Evolutionary conservation across 2,888 invertebrate genomes (phyloP).

Genomic region (Cancer borealis): DNA sequence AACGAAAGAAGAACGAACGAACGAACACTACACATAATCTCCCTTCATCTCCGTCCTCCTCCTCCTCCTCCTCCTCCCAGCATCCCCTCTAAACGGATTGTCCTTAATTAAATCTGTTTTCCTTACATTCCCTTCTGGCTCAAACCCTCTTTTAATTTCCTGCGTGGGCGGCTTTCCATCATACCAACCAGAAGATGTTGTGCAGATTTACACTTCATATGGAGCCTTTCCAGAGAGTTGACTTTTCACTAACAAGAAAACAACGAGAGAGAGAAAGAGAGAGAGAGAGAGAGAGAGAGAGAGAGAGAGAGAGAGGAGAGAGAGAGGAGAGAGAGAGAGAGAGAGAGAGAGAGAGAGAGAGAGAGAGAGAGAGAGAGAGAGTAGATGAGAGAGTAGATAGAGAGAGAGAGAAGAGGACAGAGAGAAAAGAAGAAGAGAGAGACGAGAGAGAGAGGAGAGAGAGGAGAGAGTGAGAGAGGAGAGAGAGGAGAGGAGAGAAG

Average conservation of each 20-base stretch:
- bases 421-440: too few species aligned
- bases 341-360: neutral
- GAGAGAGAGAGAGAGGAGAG: neutral
- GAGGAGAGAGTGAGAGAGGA: too few species aligned
- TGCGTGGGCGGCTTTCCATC: neutral
- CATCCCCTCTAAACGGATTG: neutral
- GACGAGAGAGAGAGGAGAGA: too few species aligned
- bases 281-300: conserved; percentile 3
- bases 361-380: neutral
- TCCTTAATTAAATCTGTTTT: neutral
- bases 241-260: neutral
- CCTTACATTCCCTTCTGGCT: neutral
- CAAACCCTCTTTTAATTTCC: neutral
- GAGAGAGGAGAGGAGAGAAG: too few species aligned
- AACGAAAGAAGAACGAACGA: too few species aligned
- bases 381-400: neutral
- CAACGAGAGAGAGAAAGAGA: neutral
- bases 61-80: too few species aligned
- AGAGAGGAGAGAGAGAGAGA: neutral
- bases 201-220: neutral
- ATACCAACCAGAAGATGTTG: neutral
- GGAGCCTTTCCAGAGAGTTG: neutral
- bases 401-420: neutral
- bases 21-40: neutral
- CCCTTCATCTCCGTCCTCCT: neutral